Base-by-base conservation (phyloP, 2,888 invertebrate species). In the Athalia circularis region DNA sequence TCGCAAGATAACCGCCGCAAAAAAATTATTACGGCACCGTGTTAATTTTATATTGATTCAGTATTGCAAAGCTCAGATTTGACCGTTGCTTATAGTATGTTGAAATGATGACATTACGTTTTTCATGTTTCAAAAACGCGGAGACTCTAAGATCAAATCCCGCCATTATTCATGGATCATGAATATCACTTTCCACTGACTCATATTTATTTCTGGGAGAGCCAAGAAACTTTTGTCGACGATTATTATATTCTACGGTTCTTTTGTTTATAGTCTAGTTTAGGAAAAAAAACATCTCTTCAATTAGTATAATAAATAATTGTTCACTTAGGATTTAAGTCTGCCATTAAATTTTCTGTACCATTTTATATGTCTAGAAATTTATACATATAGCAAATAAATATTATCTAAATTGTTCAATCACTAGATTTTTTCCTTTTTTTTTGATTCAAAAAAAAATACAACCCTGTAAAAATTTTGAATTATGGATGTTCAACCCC, bases 41-140 rank as follows among this genome's bases (percentile, higher is more conserved):
- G 29, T 29, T 29, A n/a, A 61, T 77, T 68, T 75, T 13, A 3
- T 47, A 57, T 65, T 43, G 15, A 57, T 79, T 78, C 81, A 81
- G 82, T 82, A 82, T 81, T 82, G 74, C 80, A 74, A 72, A 29
- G 5, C 45, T 6, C 45, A 45, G 45, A 45, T 64, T n/a, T 62
- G 7, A 62, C 45, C 15, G 15, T 15, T 47, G 15, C 15, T 9
- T 4, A 67, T n/a, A n/a, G n/a, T 54, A 8, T 54, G 8, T n/a
- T n/a, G 6, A 29, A 67, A n/a, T 15, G 8, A 50, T 50, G 48
- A 45, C 47, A n/a, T 13, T 48, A 48, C 43, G 11, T 43, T n/a
- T 13, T 5, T 43, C 48, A 13, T 65, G 48, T 48, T 48, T 65
- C 9, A 11, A 65, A 43, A 65, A 8, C 5, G 43, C 62, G 62